Percentiles rank a stretch among this genome's conserved stretches.
Conservation (phyloP, 2,888 invertebrate species). For the Trichacis sp. region DNA sequence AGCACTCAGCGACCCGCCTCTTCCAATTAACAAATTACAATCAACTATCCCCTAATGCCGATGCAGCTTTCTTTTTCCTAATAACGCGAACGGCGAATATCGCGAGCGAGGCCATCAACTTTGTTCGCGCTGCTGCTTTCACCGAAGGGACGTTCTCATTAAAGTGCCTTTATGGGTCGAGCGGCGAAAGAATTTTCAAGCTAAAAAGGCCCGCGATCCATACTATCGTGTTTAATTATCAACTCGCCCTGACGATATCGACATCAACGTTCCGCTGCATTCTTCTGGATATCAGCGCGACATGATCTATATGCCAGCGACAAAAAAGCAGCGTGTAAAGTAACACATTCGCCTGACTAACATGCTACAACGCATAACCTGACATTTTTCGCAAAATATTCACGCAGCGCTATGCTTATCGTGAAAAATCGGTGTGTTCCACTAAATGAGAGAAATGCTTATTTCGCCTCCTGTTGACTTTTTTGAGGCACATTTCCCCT, state of each 20-base stretch:
- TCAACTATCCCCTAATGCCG: background rate
- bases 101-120: constrained; percentile 29
- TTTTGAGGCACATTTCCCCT: too few relatives aligned
- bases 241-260: constrained; percentile 27
- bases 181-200: constrained; percentile 34
- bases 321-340: background rate
- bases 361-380: background rate
- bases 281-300: constrained; percentile 22
- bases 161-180: constrained; percentile 41
- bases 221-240: constrained; percentile 39
- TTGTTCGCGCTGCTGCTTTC: constrained; percentile 38
- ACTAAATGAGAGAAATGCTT: too few relatives aligned
- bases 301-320: background rate
- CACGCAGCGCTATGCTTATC: background rate
- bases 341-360: background rate
- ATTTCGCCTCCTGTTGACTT: too few relatives aligned
- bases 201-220: constrained; percentile 30
- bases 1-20: too few relatives aligned
- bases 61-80: constrained; percentile 34
- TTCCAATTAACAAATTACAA: too few relatives aligned
- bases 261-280: constrained; percentile 20
- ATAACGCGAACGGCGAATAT: constrained; percentile 19
- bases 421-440: background rate
- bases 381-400: background rate
- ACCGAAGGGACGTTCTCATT: constrained; percentile 42